phyloP scores from a whole-genome alignment of 1,140 invertebrate species.

The Caenorhabditis briggsae region DNA sequence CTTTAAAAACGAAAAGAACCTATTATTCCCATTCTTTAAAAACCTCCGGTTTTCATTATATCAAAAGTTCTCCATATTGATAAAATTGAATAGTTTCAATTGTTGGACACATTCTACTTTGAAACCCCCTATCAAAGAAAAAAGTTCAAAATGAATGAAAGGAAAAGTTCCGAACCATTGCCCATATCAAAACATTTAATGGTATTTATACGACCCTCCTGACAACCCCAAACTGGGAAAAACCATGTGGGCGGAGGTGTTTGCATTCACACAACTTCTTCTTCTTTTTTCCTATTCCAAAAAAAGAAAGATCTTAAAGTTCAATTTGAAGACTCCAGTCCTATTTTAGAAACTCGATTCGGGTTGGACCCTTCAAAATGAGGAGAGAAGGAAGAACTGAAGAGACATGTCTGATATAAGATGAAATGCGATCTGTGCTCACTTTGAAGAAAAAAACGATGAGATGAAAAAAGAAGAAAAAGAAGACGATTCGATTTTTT shows the following conservation, averaged over 20 bases:
- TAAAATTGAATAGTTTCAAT: no score
- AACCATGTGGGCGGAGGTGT: neutral
- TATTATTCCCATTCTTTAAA: no score
- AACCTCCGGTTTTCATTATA: no score
- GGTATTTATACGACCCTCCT: slow-evolving; percentile 23
- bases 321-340: neutral
- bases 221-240: neutral
- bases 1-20: no score
- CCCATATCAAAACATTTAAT: slow-evolving; percentile 36
- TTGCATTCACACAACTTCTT: slow-evolving; percentile 24
- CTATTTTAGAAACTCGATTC: slow-evolving; percentile 14
- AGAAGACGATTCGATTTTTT: neutral
- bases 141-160: neutral
- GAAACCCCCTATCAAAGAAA: no score
- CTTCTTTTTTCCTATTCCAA: neutral
- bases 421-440: slow-evolving; percentile 55
- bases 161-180: slow-evolving; percentile 5
- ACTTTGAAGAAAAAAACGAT: slow-evolving; percentile 15
- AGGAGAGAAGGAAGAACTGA: neutral
- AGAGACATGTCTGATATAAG: slow-evolving; percentile 39
- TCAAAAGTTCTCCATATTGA: no score
- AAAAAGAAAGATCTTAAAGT: slow-evolving; percentile 5
- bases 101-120: no score
- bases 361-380: slow-evolving; percentile 16
- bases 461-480: neutral